Base-by-base conservation (phyloP, 2,113 vertebrate species). In the Chrysochloris asiatica region DNA sequence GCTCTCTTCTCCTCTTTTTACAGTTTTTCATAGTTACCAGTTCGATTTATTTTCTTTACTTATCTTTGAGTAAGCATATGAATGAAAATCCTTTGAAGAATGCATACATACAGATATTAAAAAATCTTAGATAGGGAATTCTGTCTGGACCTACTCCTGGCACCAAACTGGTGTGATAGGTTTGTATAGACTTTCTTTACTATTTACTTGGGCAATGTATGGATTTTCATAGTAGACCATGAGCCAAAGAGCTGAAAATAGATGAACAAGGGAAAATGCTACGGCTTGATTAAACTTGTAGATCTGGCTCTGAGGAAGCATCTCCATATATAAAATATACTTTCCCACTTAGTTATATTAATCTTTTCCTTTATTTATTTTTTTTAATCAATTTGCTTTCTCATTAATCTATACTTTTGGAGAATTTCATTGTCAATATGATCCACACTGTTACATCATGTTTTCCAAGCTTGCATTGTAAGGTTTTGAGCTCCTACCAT, bases 371-470 rank as follows among this genome's bases (percentile, higher is more conserved):
- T 84, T 87, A 59, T 50, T 73, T 87, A 65, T 72, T 75, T 33
- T 52, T 78, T n/a, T 28, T 84, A 33, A 72, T 36, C 52, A 48
- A 45, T 2, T 45, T 82, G 52, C 54, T 88, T 67, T 91, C 67
- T 61, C 59, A 84, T n/a, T n/a, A 59, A 47, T 8, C 73, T 50
- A 80, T 47, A n/a, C n/a, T n/a, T n/a, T n/a, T n/a, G n/a, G n/a
- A n/a, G n/a, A 80, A 91, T 91, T 80, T 75, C 36, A 85, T 71
- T 69, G 73, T 24, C 79, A 80, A 41, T 84, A 61, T 8, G 83
- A 91, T 83, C 24, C 26, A 88, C 67, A 76, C 80, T 90, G 50
- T 76, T 93, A 80, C 59, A 79, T 86, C 54, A 50, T 3, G 79
- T 83, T 59, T 17, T 93, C 30, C 61, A 79, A 75, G 26, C n/a